A percentile compares a stretch with the other conserved stretches of the same genome.
These are phyloP conservation scores for Tyria jacobaeae DNA, from an alignment of 2,888 invertebrate genomes.

Conservation along the genomic window DNA sequence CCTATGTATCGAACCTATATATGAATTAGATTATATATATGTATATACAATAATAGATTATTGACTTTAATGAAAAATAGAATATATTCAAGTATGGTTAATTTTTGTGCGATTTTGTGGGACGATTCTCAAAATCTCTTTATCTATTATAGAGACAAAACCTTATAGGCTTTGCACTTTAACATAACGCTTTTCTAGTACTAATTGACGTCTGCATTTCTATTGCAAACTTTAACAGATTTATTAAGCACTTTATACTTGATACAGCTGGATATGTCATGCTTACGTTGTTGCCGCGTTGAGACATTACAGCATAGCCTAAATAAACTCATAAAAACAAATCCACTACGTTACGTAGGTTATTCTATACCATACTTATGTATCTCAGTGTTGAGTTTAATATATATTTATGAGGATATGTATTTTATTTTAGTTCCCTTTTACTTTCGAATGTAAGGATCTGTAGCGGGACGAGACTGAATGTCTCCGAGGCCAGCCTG, in stretches of 20 bases:
- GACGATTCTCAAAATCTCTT: too few relatives aligned
- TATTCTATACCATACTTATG: background rate
- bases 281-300: background rate
- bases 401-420: background rate
- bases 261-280: too few relatives aligned
- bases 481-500: background rate
- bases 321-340: constrained; percentile 1
- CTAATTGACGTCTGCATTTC: background rate
- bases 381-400: background rate
- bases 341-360: background rate
- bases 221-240: background rate
- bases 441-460: background rate
- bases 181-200: background rate
- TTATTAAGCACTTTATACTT: background rate
- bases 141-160: background rate
- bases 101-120: too few relatives aligned
- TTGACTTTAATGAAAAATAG: background rate
- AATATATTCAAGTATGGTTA: background rate
- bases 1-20: too few relatives aligned
- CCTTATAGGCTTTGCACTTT: background rate
- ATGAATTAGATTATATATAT: too few relatives aligned
- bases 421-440: background rate
- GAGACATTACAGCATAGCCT: background rate
- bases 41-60: too few relatives aligned
- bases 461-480: background rate